Evolutionary conservation across 1,140 invertebrate species (phyloP).

Genomic region (Drosophila pseudoananassae): DNA sequence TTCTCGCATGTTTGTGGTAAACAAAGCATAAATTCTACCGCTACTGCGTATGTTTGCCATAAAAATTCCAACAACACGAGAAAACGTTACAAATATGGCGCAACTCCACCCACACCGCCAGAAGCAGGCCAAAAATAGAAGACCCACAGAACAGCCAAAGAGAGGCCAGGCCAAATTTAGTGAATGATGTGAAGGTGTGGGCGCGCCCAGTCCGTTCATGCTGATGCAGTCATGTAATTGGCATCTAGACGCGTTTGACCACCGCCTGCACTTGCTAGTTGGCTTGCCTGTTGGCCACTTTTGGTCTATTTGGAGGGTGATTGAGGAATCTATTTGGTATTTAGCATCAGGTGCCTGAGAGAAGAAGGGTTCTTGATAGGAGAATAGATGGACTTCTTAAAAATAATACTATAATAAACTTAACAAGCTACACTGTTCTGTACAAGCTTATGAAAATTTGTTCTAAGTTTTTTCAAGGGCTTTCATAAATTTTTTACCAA

Average conservation of each 20-base stretch:
- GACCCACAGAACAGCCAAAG: slow-evolving; percentile 32
- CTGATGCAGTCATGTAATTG: slow-evolving; percentile 73
- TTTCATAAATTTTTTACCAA: no score
- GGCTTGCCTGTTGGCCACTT: slow-evolving; percentile 3
- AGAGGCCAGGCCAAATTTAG: slow-evolving; percentile 60
- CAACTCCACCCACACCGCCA: slow-evolving; percentile 36
- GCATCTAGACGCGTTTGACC: slow-evolving; percentile 71
- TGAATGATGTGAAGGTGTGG: slow-evolving; percentile 45
- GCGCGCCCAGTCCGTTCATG: slow-evolving; percentile 38
- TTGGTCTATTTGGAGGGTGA: slow-evolving; percentile 10
- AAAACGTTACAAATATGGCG: slow-evolving; percentile 35
- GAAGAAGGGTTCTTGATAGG: no score
- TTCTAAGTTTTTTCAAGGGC: no score
- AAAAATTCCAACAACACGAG: slow-evolving; percentile 61
- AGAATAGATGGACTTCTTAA: no score
- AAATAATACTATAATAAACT: no score
- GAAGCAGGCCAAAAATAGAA: slow-evolving; percentile 57
- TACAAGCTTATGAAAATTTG: no score
- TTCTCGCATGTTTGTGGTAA: slow-evolving; percentile 48
- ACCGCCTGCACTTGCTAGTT: slow-evolving; percentile 60
- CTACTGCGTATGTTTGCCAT: slow-evolving; percentile 61
- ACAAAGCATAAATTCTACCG: slow-evolving; percentile 65
- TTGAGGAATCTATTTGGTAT: no score
- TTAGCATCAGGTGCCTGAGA: no score
- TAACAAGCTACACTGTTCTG: no score